A percentile compares a stretch with the other conserved stretches of the same genome.
Conservation (phyloP, 1,140 invertebrate genomes). For the Nasonia longicornis region DNA sequence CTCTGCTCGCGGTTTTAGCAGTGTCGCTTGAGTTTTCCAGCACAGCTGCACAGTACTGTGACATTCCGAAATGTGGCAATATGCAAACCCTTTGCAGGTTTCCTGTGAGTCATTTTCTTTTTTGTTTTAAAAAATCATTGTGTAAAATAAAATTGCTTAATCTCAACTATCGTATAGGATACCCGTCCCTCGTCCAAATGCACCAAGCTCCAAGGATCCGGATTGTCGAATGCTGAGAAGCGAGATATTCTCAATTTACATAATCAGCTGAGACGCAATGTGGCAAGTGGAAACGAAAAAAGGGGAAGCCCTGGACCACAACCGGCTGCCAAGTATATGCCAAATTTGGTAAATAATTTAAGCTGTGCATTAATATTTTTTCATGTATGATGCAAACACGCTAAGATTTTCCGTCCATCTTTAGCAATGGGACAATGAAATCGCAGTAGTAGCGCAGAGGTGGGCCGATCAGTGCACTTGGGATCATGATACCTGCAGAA, state of each 20-base stretch:
- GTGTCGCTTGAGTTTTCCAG: not conserved
- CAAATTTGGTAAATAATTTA: conserved; percentile 56
- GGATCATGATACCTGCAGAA: conserved; percentile 76
- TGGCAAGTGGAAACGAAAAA: conserved; percentile 68
- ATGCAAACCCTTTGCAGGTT: not conserved
- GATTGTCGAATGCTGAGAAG: conserved; percentile 45
- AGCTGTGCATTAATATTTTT: too few species aligned
- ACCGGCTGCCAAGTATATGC: conserved; percentile 70
- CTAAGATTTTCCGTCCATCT: conserved; percentile 35
- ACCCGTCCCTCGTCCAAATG: not conserved
- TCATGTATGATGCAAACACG: too few species aligned
- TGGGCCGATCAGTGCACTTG: conserved; percentile 86
- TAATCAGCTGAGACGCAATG: conserved; percentile 65
- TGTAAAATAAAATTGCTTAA: too few species aligned
- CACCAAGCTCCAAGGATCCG: not conserved
- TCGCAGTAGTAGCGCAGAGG: conserved; percentile 82
- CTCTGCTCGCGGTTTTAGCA: not conserved
- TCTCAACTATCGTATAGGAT: too few species aligned
- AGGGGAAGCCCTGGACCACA: conserved; percentile 70
- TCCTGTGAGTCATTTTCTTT: not conserved
- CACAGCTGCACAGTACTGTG: not conserved
- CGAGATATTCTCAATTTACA: conserved; percentile 57
- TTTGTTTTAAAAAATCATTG: too few species aligned
- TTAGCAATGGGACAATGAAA: conserved; percentile 87
- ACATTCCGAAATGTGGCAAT: not conserved